These are phyloP conservation scores for Coenonympha glycerion DNA, from an alignment of 2,888 invertebrate genomes.

Conservation along the genomic window DNA sequence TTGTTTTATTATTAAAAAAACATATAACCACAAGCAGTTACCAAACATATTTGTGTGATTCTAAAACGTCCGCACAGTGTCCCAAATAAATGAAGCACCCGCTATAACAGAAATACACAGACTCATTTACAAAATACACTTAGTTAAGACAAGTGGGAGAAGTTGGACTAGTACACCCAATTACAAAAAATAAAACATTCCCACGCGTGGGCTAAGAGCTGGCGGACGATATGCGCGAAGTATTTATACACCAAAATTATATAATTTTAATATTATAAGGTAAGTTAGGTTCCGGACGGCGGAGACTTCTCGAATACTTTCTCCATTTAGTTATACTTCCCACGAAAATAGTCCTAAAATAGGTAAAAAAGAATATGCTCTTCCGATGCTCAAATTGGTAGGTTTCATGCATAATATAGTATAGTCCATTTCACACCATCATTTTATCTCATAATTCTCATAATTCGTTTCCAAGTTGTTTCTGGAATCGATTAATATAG, in stretches of 20 bases:
- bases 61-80: neutral
- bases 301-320: too few relatives aligned
- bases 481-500: too few relatives aligned
- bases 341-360: too few relatives aligned
- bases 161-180: slow-evolving; percentile 71
- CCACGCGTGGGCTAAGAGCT: slow-evolving; percentile 29
- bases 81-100: neutral
- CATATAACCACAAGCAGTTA: neutral
- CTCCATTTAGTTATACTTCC: too few relatives aligned
- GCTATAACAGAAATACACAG: slow-evolving; percentile 64
- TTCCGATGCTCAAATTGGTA: too few relatives aligned
- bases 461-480: too few relatives aligned
- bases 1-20: neutral
- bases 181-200: slow-evolving; percentile 68
- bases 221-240: neutral
- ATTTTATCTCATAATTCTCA: too few relatives aligned
- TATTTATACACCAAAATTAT: neutral
- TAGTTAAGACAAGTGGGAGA: slow-evolving; percentile 53
- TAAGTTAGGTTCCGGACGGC: too few relatives aligned
- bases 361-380: too few relatives aligned
- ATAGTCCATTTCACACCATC: too few relatives aligned
- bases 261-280: too few relatives aligned
- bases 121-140: slow-evolving; percentile 61
- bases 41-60: neutral
- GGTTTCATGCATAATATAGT: too few relatives aligned